Conservation (phyloP, 1,140 invertebrate species). For the Meloidogyne floridensis region DNA sequence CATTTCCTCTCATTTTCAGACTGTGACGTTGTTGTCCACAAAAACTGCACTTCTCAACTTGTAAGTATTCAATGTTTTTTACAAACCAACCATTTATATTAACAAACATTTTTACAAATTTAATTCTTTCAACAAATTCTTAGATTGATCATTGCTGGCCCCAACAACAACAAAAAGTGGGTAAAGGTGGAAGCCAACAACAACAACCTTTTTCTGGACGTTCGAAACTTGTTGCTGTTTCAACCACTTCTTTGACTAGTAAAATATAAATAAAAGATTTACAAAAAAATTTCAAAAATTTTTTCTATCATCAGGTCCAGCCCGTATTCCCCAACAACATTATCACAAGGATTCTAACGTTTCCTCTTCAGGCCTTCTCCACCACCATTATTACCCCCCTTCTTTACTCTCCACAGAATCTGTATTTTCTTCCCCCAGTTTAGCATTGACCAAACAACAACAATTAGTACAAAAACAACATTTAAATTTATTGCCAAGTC, state of each 20-base stretch:
- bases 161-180: constrained; percentile 42
- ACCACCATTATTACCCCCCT: constrained; percentile 10
- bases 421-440: constrained; percentile 13
- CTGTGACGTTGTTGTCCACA: constrained; percentile 72
- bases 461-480: constrained; percentile 17
- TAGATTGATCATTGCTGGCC: constrained; percentile 59
- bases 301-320: neutral
- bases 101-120: neutral
- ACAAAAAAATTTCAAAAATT: no score
- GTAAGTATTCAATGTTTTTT: neutral
- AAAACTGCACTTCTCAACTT: constrained; percentile 58
- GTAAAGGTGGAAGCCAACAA: constrained; percentile 7
- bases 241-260: constrained; percentile 16
- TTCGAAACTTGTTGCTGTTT: neutral
- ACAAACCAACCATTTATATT: neutral
- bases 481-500: constrained; percentile 13
- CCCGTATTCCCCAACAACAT: neutral
- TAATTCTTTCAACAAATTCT: no score
- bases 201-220: neutral
- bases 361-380: neutral
- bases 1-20: constrained; percentile 38
- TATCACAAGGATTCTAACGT: neutral
- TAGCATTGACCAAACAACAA: constrained; percentile 20
- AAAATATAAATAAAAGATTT: no score
- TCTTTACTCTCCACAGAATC: constrained; percentile 16